These are phyloP conservation scores for Calliphora vicina DNA, from an alignment of 1,140 invertebrate species.

Conservation along the genomic window DNA sequence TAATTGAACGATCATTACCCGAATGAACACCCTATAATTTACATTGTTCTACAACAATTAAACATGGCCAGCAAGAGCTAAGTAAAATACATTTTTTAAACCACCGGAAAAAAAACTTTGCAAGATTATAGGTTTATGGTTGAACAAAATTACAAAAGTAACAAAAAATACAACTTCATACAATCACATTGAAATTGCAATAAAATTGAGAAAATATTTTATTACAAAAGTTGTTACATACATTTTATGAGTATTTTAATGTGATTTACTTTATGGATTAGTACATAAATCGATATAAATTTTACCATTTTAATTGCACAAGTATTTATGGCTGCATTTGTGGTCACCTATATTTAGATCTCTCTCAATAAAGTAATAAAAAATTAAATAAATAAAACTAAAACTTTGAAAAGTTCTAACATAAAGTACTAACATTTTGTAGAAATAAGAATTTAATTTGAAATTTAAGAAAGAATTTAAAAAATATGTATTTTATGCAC, in stretches of 20 bases:
- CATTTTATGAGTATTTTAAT: background rate
- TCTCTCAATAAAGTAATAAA: background rate
- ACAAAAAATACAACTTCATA: background rate
- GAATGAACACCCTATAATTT: no score
- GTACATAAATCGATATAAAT: background rate
- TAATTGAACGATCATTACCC: no score
- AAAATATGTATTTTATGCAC: no score
- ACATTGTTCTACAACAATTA: no score
- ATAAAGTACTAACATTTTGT: no score
- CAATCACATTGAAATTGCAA: background rate
- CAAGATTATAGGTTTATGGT: background rate
- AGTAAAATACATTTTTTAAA: background rate
- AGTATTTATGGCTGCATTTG: slow-evolving; percentile 8
- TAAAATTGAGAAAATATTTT: background rate
- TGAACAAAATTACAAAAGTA: background rate
- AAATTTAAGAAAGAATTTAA: no score
- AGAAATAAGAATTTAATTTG: no score
- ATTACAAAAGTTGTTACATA: background rate
- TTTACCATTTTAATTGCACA: background rate
- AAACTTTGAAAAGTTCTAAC: no score
- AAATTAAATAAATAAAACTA: no score
- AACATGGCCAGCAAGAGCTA: background rate
- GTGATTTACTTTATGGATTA: slow-evolving; percentile 9
- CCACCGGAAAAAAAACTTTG: background rate
- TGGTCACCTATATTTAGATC: background rate